Evolutionary conservation across 1,140 invertebrate genomes (phyloP).

Genomic region (Ceratina calcarata): DNA sequence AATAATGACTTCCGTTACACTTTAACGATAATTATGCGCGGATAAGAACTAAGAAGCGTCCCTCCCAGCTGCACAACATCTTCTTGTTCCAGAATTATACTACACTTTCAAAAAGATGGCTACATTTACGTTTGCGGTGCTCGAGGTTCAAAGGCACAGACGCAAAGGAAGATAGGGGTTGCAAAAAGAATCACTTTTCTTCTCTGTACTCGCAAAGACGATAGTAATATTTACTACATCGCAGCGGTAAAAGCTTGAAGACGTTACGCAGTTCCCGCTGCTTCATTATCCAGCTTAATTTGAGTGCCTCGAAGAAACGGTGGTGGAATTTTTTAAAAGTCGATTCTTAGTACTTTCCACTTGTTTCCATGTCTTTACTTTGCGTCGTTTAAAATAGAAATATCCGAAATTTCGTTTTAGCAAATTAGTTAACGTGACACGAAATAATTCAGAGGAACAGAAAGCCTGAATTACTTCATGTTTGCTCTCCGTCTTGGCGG

Average conservation of each 20-base stretch:
- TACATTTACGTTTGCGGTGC: neutral
- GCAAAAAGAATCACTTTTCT: constrained; percentile 3
- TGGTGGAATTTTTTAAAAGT: neutral
- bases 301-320: neutral
- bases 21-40: neutral
- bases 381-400: neutral
- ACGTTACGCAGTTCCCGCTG: neutral
- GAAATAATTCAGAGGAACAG: neutral
- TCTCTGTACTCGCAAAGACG: neutral
- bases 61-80: neutral
- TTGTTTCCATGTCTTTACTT: no score
- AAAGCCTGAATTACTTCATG: neutral
- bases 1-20: neutral
- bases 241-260: neutral
- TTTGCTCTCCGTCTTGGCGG: neutral
- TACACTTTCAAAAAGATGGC: neutral
- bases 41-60: neutral
- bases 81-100: no score
- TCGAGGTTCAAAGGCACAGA: neutral
- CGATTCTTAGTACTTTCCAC: neutral
- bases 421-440: no score
- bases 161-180: neutral
- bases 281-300: neutral
- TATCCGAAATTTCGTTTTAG: neutral
- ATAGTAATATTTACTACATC: constrained; percentile 7